A percentile compares a stretch with the other conserved stretches of the same genome.
Evolutionary conservation across 2,797 vertebrate species (phyloP).

Genomic region (Dromococcyx pavoninus): DNA sequence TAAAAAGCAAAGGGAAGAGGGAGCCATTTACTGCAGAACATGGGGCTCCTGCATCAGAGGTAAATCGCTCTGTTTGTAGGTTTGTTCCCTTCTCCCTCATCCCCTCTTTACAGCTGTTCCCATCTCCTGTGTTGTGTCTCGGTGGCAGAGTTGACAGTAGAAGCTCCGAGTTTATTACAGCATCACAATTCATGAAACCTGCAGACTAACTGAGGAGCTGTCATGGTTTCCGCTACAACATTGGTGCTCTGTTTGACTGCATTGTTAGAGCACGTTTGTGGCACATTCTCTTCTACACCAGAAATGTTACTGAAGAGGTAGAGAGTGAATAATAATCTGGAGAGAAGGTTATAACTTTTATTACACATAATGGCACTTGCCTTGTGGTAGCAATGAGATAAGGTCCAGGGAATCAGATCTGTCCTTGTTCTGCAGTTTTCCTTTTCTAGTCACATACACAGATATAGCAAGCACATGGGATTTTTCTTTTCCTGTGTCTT

Average conservation of each 20-base stretch:
- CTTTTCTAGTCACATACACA: not conserved
- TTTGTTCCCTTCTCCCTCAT: no score
- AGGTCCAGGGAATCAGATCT: not conserved
- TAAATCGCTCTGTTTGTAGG: not conserved
- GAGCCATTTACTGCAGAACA: not conserved
- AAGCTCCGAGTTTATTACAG: not conserved
- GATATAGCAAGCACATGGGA: not conserved
- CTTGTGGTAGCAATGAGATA: constrained; percentile 10
- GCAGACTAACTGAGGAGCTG: not conserved
- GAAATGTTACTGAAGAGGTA: not conserved
- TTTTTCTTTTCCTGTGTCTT: not conserved
- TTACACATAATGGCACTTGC: not conserved
- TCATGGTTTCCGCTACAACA: not conserved
- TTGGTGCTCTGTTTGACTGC: not conserved
- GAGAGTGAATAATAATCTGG: not conserved
- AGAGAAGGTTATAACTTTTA: not conserved
- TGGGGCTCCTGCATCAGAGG: not conserved
- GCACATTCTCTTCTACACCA: not conserved
- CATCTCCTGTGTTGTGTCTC: not conserved
- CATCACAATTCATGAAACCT: not conserved
- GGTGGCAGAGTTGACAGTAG: not conserved
- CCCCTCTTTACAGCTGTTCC: not conserved
- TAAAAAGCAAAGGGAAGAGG: not conserved
- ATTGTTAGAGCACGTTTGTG: not conserved
- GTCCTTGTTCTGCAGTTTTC: not conserved